Base-by-base conservation (phyloP, 2,888 invertebrate genomes). In the Patella ulyssiponensis region DNA sequence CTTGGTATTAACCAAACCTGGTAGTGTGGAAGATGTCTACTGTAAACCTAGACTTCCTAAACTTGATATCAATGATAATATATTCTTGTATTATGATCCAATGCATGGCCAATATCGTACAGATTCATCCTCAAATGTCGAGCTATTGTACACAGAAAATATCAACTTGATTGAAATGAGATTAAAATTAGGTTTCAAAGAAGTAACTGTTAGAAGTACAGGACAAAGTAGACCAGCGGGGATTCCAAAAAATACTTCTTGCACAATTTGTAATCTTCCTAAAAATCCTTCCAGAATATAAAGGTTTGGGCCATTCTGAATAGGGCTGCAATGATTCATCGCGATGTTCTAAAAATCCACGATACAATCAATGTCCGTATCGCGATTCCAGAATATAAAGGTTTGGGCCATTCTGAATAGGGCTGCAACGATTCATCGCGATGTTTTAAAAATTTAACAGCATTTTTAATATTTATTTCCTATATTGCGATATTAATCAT, bases 1-100 rank as follows among this genome's bases (percentile, higher is more conserved):
- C 1, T 76, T 91, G 9, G 89, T 91, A 14, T 76, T 90, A 3
- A 79, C 83, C n/a, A 53, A 56, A 17, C 56, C 51, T 12, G 74
- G 73, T 9, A 75, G 73, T 9, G 17, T 69, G 0, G 44, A 64
- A n/a, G 81, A 82, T 71, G 7, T 53, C 17, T 83, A 79, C 74
- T 83, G 83, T 71, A 64, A 27, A 15, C 17, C 69, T 44, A 56
- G 77, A 33, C 77, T 83, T 3, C 33, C 77, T 7, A 17, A 75
- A 14, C 75, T 83, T 2, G 70, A 83, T 44, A 75, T 75, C 4
- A 44, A 56, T 11, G 11, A 73, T 23, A 83, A 83, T 51, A 79
- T 75, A 5, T 83, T 83, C 69, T 70, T 83, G n/a, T 69, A 53
- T 27, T 73, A 77, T 14, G 27, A 71, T 3, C 70, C 69, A 11